phyloP scores from a whole-genome alignment of 2,113 vertebrate species.

The Sebastes schlegelii region DNA sequence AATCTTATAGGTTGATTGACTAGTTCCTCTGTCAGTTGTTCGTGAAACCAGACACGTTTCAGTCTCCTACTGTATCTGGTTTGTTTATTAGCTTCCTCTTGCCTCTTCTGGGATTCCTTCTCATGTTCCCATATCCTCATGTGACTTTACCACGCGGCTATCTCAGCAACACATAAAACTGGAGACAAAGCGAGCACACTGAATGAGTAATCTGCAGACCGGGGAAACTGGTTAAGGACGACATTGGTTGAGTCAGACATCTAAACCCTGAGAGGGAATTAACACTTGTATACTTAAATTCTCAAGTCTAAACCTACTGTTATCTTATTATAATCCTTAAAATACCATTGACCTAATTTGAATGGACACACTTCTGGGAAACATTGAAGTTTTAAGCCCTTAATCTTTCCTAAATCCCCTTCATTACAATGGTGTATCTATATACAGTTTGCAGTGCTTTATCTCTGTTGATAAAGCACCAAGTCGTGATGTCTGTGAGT shows the following conservation, averaged over 20 bases:
- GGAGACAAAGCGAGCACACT: neutral
- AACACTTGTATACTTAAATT: slow-evolving; percentile 36
- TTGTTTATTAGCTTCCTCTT: slow-evolving; percentile 19
- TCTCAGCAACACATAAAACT: neutral
- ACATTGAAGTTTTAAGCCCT: slow-evolving; percentile 57
- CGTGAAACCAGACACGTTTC: slow-evolving; percentile 3
- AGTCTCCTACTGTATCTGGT: neutral
- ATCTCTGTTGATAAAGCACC: slow-evolving; percentile 48
- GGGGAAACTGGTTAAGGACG: slow-evolving; percentile 1
- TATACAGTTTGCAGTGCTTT: slow-evolving; percentile 38
- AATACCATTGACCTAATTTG: slow-evolving; percentile 61
- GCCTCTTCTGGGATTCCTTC: slow-evolving; percentile 9
- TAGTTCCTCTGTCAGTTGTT: neutral
- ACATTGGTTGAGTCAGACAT: slow-evolving; percentile 29
- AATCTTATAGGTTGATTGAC: neutral
- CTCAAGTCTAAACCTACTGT: slow-evolving; percentile 45
- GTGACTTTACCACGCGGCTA: neutral
- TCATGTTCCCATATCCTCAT: slow-evolving; percentile 27
- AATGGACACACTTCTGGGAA: slow-evolving; percentile 59
- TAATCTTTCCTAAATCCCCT: slow-evolving; percentile 63
- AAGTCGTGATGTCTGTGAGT: slow-evolving; percentile 27
- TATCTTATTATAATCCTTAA: slow-evolving; percentile 61
- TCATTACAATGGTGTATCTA: slow-evolving; percentile 50
- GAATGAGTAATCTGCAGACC: slow-evolving; percentile 27
- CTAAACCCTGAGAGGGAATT: slow-evolving; percentile 42